Conservation (phyloP, 2,888 invertebrate species). For the Platycheirus albimanus region DNA sequence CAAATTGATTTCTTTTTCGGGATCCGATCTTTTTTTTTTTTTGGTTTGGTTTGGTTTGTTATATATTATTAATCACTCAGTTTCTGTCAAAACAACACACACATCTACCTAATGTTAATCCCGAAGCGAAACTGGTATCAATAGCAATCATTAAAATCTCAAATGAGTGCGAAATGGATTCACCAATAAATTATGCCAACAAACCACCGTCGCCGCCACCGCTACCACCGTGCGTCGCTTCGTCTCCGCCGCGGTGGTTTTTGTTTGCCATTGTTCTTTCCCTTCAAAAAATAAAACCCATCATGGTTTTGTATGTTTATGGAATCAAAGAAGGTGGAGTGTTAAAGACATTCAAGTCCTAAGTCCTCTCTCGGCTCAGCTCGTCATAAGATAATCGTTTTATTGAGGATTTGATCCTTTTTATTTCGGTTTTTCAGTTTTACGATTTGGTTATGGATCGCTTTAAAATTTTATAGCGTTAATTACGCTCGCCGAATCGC, state of each 20-base stretch:
- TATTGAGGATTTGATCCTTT: slow-evolving; percentile 62
- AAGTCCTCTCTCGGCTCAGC: not conserved
- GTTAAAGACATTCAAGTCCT: slow-evolving; percentile 63
- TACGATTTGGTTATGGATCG: slow-evolving; percentile 58
- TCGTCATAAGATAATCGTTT: slow-evolving; percentile 66
- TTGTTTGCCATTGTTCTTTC: slow-evolving; percentile 57
- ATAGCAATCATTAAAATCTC: slow-evolving; percentile 69
- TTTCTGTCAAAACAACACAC: slow-evolving; percentile 72
- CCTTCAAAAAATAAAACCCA: slow-evolving; percentile 54
- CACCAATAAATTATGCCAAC: slow-evolving; percentile 72
- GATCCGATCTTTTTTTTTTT: slow-evolving; percentile 23
- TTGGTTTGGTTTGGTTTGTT: slow-evolving; percentile 6
- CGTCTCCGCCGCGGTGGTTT: slow-evolving; percentile 30
- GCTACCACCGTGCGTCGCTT: no score
- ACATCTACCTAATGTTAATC: not conserved
- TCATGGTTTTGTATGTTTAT: slow-evolving; percentile 53
- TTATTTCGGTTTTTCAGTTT: slow-evolving; percentile 35
- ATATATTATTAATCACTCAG: slow-evolving; percentile 70
- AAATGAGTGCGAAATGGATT: slow-evolving; percentile 73
- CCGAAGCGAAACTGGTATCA: slow-evolving; percentile 15
- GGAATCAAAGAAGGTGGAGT: slow-evolving; percentile 50
- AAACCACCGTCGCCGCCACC: slow-evolving; percentile 33
- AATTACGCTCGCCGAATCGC: slow-evolving; percentile 56
- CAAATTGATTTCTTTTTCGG: slow-evolving; percentile 60
- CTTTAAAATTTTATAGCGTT: slow-evolving; percentile 44